Base-by-base conservation (phyloP, 2,113 vertebrate genomes). In the Puffinus mauretanicus region DNA sequence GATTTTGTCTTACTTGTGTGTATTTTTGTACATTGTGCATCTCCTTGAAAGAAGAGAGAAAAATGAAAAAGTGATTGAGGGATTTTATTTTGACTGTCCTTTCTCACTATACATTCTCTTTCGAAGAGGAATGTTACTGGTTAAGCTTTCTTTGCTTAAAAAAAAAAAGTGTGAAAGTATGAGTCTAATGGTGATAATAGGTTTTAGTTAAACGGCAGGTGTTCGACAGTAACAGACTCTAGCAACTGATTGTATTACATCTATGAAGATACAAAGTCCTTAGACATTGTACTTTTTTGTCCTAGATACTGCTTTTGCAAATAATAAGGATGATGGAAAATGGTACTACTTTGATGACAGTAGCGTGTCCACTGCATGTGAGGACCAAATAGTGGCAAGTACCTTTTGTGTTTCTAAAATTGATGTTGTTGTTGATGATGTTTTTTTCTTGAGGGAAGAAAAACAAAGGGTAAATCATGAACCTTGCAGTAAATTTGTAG, bases 331-430 rank as follows among this genome's bases (percentile, higher is more conserved):
- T 69, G 99, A 99, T 77, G 98, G 97, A 51, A 99, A 99, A 97
- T 99, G 99, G 99, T 99, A 99, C 98, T 99, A 99, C 98, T 99
- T 99, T 93, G 99, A 99, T 86, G 99, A 99, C 98, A 99, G 99
- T 98, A 99, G 99, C 46, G 99, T 99, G 87, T 99, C 99, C 66
- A 97, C 99, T 92, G 99, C 98, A 78, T 99, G 97, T 66, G 99
- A 99, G 96, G 99, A 99, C 96, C 99, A 99, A 95, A 99, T 99
- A 97, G 99, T 99, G 99, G 99, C 98, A 98, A 99, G 99, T 98
- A 83, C 92, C 62, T 92, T 64, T 90, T 90, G 58, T 79, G 34
- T 93, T 97, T 88, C 73, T 95, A 51, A 19, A 95, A 92, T 10
- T 55, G 46, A 38, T 38, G 36, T 38, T 38, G 36, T 47, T 57